These are phyloP conservation scores for Leptinotarsa peninsularis DNA, from an alignment of 2,888 invertebrate genomes.

Conservation along the genomic window DNA sequence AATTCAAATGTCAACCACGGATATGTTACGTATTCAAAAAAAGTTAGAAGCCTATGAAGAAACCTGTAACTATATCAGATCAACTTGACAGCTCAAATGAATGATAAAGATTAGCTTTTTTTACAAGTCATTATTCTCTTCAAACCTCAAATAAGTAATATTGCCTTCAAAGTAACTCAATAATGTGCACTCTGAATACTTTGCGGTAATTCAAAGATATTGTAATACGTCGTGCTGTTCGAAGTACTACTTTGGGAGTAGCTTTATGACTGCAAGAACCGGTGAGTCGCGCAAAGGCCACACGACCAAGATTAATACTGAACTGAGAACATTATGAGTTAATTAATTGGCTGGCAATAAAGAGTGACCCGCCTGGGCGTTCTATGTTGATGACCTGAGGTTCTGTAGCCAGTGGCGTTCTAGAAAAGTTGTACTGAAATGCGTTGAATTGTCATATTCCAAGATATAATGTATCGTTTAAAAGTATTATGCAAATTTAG, in stretches of 20 bases:
- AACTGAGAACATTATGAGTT: constrained; percentile 50
- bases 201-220: constrained; percentile 16
- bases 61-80: no score
- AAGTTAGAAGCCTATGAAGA: no score
- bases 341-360: constrained; percentile 49
- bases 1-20: no score
- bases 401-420: neutral
- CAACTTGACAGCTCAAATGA: no score
- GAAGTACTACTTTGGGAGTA: constrained; percentile 38
- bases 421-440: no score
- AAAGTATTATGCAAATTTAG: neutral
- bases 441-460: no score
- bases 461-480: neutral
- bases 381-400: constrained; percentile 14
- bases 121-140: neutral
- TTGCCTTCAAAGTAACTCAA: neutral
- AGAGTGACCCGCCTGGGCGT: constrained; percentile 22
- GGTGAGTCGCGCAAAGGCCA: constrained; percentile 26
- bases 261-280: constrained; percentile 28
- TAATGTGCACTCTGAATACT: constrained; percentile 4
- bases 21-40: no score
- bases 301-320: constrained; percentile 50
- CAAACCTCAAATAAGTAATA: neutral
- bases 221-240: constrained; percentile 29
- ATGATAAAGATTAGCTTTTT: no score